Percentiles rank a stretch among this genome's conserved stretches.
These are phyloP conservation scores for Eilema sororculum DNA, from an alignment of 2,888 invertebrate genomes.

Conservation along the genomic window DNA sequence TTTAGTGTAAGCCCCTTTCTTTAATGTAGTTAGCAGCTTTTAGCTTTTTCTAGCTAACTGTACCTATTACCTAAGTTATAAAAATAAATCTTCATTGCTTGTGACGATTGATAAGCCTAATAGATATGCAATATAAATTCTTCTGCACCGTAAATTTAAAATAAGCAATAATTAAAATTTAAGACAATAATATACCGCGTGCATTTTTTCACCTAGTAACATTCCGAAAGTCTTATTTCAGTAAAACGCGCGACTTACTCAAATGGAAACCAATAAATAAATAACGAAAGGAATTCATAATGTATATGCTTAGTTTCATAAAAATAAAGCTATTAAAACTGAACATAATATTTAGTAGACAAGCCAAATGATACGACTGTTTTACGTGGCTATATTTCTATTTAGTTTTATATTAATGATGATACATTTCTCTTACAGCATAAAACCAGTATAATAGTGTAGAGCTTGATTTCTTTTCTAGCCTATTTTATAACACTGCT, in stretches of 20 bases:
- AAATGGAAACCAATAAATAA: neutral
- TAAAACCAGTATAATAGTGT: neutral
- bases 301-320: neutral
- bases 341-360: neutral
- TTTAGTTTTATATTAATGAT: too few species aligned
- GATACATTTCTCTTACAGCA: neutral
- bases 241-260: constrained; percentile 18
- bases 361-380: neutral
- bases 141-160: neutral
- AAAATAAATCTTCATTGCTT: too few species aligned
- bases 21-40: neutral
- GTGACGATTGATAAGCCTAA: neutral
- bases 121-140: neutral
- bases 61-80: neutral
- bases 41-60: neutral
- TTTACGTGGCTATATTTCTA: neutral
- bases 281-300: neutral
- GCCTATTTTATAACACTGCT: neutral
- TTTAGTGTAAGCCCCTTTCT: neutral
- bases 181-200: constrained; percentile 37
- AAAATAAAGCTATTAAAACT: neutral
- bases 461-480: neutral
- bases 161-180: constrained; percentile 18
- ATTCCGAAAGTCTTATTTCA: constrained; percentile 17
- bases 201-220: constrained; percentile 12